Conservation (phyloP, 2,888 invertebrate genomes). For the Odontomyia ornata region DNA sequence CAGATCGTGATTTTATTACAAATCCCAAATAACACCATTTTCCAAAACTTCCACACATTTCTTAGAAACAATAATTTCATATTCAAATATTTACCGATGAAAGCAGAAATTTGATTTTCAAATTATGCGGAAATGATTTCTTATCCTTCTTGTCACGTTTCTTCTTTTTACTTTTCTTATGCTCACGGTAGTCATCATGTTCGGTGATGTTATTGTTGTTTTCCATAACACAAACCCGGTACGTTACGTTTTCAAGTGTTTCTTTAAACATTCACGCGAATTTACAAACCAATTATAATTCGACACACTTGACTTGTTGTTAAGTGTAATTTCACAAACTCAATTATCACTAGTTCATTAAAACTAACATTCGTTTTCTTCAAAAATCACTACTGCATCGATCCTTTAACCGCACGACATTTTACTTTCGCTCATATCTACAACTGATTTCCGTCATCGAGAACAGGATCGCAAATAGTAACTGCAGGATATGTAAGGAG, state of each 20-base stretch:
- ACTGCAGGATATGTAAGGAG: neutral
- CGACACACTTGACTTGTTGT: constrained; percentile 13
- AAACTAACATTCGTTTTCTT: constrained; percentile 1
- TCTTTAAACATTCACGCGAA: constrained; percentile 30
- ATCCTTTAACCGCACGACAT: constrained; percentile 4
- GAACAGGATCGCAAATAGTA: constrained; percentile 17
- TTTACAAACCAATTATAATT: constrained; percentile 15
- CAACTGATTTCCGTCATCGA: constrained; percentile 15
- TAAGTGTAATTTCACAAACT: neutral
- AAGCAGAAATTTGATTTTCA: constrained; percentile 64
- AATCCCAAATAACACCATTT: too few relatives aligned
- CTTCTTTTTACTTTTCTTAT: constrained; percentile 63
- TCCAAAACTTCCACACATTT: too few relatives aligned
- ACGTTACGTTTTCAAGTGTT: constrained; percentile 18
- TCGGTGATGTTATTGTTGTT: constrained; percentile 61
- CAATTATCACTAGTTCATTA: constrained; percentile 2
- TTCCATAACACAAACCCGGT: constrained; percentile 45
- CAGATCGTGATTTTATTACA: too few relatives aligned
- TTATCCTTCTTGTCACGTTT: constrained; percentile 61
- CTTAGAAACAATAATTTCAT: neutral
- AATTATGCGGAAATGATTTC: constrained; percentile 62
- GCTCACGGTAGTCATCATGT: constrained; percentile 60
- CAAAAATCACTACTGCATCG: neutral
- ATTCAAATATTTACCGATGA: constrained; percentile 42
- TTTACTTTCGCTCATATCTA: constrained; percentile 23